phyloP scores from a whole-genome alignment of 1,140 invertebrate species.

The Macrobrachium nipponense region DNA sequence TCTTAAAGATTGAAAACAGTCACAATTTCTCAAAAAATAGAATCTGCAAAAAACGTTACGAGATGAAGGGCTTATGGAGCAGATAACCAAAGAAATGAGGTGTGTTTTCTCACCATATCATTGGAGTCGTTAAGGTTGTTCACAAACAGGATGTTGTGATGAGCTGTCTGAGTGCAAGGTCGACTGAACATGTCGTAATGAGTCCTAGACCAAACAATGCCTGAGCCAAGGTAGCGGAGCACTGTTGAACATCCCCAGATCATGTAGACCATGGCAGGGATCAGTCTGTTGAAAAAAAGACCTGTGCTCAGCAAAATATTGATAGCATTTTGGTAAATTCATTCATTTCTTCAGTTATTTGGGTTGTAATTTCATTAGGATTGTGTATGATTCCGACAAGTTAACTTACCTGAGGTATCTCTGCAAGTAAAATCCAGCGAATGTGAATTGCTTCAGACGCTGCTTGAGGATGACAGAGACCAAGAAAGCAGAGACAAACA shows the following conservation, averaged over 20 bases:
- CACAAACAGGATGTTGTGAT: conserved; percentile 30
- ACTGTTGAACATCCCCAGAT: conserved; percentile 34
- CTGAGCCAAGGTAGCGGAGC: conserved; percentile 25
- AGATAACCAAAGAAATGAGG: neutral
- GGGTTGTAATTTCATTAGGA: neutral
- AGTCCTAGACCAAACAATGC: conserved; percentile 31
- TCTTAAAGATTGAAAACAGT: neutral
- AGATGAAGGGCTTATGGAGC: neutral
- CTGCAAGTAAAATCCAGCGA: conserved; percentile 35
- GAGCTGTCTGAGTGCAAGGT: conserved; percentile 27
- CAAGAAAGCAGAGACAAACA: conserved; percentile 50
- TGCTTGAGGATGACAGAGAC: conserved; percentile 32
- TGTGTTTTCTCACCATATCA: conserved; percentile 40
- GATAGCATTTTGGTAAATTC: neutral
- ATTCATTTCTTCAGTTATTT: neutral
- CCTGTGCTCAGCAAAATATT: neutral
- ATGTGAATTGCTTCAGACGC: conserved; percentile 33
- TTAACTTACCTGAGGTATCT: conserved; percentile 44
- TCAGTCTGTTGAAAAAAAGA: conserved; percentile 17
- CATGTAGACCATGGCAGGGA: conserved; percentile 37
- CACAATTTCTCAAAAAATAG: neutral
- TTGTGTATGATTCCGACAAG: neutral
- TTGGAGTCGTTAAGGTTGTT: conserved; percentile 37
- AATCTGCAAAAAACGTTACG: neutral
- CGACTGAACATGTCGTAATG: conserved; percentile 32